Evolutionary conservation across 1,140 invertebrate species (phyloP).

Genomic region (Pseudomyrmex cubaensis): DNA sequence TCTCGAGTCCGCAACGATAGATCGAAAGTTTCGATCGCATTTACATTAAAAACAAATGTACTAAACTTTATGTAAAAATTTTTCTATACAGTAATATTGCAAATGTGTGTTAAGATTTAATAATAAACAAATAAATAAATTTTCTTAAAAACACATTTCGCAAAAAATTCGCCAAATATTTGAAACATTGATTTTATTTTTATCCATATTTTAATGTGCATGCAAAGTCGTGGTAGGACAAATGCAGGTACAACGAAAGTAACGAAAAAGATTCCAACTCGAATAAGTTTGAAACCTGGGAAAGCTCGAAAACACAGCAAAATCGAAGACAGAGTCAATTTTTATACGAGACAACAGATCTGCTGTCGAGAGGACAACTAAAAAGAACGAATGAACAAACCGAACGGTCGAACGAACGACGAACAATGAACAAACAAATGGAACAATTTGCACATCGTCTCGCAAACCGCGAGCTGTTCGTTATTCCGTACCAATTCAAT

Average conservation of each 20-base stretch:
- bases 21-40: neutral
- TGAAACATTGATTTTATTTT: neutral
- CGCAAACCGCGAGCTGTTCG: conserved; percentile 36
- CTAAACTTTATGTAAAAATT: conserved; percentile 3
- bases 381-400: neutral
- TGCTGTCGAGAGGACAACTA: conserved; percentile 41
- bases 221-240: neutral
- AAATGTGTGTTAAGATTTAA: neutral
- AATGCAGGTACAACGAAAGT: neutral
- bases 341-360: conserved; percentile 13
- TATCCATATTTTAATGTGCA: neutral
- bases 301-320: neutral
- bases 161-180: neutral
- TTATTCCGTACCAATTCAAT: conserved; percentile 56
- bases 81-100: neutral
- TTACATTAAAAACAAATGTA: neutral
- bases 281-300: neutral
- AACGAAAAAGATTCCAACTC: neutral
- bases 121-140: neutral
- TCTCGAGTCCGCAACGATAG: neutral
- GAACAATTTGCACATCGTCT: conserved; percentile 33
- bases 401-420: neutral
- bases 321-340: conserved; percentile 17
- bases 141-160: neutral
- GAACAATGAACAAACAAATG: conserved; percentile 26